Percentiles rank a stretch among this genome's conserved stretches.
These are phyloP conservation scores for Passer montanus DNA, from an alignment of 2,113 vertebrate genomes.

Conservation along the genomic window DNA sequence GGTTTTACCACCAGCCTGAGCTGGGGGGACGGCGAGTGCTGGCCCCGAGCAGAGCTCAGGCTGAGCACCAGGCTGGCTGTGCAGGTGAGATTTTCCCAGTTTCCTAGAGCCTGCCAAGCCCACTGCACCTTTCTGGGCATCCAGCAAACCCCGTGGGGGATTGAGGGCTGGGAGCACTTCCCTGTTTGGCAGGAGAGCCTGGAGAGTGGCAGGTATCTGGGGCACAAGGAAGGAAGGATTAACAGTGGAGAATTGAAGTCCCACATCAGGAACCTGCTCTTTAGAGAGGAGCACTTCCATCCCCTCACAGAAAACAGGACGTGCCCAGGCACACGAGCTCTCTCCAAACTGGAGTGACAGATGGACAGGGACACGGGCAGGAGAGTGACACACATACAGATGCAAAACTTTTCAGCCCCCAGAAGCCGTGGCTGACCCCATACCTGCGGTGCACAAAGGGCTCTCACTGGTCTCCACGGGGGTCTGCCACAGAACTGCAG, in stretches of 20 bases:
- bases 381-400: slow-evolving; percentile 25
- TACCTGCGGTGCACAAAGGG: not conserved
- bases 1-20: not conserved
- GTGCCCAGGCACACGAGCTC: not conserved
- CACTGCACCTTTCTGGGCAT: not conserved
- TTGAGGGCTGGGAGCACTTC: accelerated
- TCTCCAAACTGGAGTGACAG: not conserved
- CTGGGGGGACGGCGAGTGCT: accelerated
- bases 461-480: not conserved
- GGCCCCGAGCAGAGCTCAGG: not conserved
- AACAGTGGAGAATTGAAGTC: not conserved
- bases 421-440: not conserved
- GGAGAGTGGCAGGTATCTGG: not conserved
- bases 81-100: not conserved
- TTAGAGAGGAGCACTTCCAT: not conserved
- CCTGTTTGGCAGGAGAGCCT: not conserved
- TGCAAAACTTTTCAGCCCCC: slow-evolving; percentile 4
- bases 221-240: not conserved
- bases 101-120: not conserved
- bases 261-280: not conserved
- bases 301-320: not conserved
- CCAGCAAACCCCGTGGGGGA: accelerated
- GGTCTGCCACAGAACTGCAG: not conserved
- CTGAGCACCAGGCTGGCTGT: not conserved
- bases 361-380: not conserved